phyloP scores from a whole-genome alignment of 2,113 vertebrate genomes.

The Festucalex cinctus region DNA sequence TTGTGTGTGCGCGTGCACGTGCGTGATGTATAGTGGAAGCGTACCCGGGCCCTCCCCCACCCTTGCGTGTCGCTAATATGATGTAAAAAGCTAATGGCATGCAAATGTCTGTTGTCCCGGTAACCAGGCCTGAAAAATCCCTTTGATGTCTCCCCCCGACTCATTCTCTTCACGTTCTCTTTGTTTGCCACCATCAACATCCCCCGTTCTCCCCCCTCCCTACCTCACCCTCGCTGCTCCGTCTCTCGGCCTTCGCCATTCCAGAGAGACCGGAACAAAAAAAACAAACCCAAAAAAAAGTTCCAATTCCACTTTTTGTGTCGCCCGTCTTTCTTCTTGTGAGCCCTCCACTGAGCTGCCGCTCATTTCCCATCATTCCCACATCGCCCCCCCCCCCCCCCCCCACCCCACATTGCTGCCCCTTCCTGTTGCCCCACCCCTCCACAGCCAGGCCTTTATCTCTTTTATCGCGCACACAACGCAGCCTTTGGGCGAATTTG shows the following conservation, averaged over 20 bases:
- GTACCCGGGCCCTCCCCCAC: conserved; percentile 47
- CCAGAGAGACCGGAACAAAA: background rate
- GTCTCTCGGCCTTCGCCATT: conserved; percentile 51
- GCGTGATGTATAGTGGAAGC: conserved; percentile 62
- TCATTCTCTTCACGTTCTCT: conserved; percentile 82
- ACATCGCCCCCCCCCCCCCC: conserved; percentile 63
- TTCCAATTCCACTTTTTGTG: conserved; percentile 69
- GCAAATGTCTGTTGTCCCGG: conserved; percentile 85
- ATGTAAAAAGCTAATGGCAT: conserved; percentile 85
- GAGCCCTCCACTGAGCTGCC: conserved; percentile 66
- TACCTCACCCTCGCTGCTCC: conserved; percentile 11
- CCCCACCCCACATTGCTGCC: conserved; percentile 51
- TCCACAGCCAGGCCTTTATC: conserved; percentile 49
- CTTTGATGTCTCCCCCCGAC: conserved; percentile 81
- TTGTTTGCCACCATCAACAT: conserved; percentile 78
- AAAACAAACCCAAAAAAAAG: conserved; percentile 49
- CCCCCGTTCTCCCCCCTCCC: conserved; percentile 61
- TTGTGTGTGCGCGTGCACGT: conserved; percentile 48
- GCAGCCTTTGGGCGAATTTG: conserved; percentile 57
- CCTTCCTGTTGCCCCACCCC: conserved; percentile 46
- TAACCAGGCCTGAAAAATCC: conserved; percentile 81
- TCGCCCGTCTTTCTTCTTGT: conserved; percentile 60
- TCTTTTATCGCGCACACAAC: conserved; percentile 51
- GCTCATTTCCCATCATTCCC: conserved; percentile 72
- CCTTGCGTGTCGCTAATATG: conserved; percentile 77